Evolutionary conservation across 2,888 invertebrate species (phyloP), one percentile per base, ranked within the genome.

Genomic region (Muscina levida): DNA sequence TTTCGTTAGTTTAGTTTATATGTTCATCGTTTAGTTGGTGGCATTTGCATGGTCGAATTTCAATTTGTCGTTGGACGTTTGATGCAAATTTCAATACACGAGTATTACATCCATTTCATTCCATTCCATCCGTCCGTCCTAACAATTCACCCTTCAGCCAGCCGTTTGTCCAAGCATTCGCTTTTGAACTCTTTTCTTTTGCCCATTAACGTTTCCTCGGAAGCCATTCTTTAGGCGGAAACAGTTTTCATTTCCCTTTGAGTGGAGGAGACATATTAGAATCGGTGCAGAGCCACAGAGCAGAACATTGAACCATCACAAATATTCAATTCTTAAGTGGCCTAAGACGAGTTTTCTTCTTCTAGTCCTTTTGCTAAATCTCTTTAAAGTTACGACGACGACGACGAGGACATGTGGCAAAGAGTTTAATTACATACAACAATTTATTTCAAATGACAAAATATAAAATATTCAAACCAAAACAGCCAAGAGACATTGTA

Each of bases 231-330:
- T 83, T 70, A 81, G 81, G 83, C 87, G 87, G 87, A 88, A 88
- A 86, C 85, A 85, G 86, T 86, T 85, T 88, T 87, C 88, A 88
- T 88, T 88, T 88, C 87, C 87, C 87, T 78, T 84, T 82, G 81
- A 82, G 80, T 80, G 83, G 62, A 19, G 22, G 10, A 83, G 76
- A 73, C 77, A 77, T 74, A 75, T 77, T 77, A 77, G 80, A 46
- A 39, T 15, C 15, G 31, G 19, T 22, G 15, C 6, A 56, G 56
- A 31, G 56, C 4, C n/a, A 31, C 11, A 8, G 2, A 39, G 19
- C 56, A 53, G 81, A 72, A 62, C 72, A 42, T 81, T 81, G 67
- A 77, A 75, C 77, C 68, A 53, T 72, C 46, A 42, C 24, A 68
- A 72, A 67, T 24, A 71, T 81, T 72, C 67, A 74, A 74, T 72